Base-by-base conservation (phyloP, 30 jellyfish, hydroid and myxozoan species). In the Pseudorhiza aurosa region DNA sequence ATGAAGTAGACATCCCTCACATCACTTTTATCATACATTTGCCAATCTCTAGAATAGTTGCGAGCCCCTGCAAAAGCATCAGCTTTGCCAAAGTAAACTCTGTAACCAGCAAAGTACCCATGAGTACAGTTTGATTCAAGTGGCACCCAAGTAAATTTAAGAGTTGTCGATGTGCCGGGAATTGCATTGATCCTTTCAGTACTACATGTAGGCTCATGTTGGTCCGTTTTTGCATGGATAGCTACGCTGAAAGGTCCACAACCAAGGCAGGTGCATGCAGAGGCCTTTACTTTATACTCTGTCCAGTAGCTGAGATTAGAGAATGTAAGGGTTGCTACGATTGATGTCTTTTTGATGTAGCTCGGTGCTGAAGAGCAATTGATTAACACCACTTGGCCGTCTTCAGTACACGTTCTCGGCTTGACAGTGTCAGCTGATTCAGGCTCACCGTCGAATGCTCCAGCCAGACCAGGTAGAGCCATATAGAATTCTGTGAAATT, bases 251-350 rank as follows among this genome's bases (percentile, higher is more conserved):
- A 65, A 35, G 77, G 77, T 7, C 93, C 93, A 67, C 93, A 81
- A 19, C 93, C 93, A 15, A 1, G n/a, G 47, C 79, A 50, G 0
- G 93, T 65, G 70, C 93, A 81, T 1, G 85, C 93, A 19, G 93
- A 65, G 2, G 85, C 93, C 29, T 8, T 27, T 28, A 81, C 35
- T 36, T 26, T 46, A 56, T 81, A 81, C 28, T 49, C 77, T 8
- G 93, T 81, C 79, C 79, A 65, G 47, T 81, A 81, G 35, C 12
- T 17, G 28, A 81, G 51, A 8, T 46, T 32, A 2, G 78, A 1
- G 49, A 67, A n/a, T 36, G 85, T 36, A 19, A 27, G 10, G 21
- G 22, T 63, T n/a, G 64, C 72, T 17, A 65, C 33, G 12, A 19
- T 8, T 1, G 91, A 65, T 43, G 83, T 79, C 44, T 21, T 15